A percentile compares a stretch with the other conserved stretches of the same genome.
These are phyloP conservation scores for Pristionchus japonicus DNA, from an alignment of 2,888 invertebrate species.

Conservation along the genomic window DNA sequence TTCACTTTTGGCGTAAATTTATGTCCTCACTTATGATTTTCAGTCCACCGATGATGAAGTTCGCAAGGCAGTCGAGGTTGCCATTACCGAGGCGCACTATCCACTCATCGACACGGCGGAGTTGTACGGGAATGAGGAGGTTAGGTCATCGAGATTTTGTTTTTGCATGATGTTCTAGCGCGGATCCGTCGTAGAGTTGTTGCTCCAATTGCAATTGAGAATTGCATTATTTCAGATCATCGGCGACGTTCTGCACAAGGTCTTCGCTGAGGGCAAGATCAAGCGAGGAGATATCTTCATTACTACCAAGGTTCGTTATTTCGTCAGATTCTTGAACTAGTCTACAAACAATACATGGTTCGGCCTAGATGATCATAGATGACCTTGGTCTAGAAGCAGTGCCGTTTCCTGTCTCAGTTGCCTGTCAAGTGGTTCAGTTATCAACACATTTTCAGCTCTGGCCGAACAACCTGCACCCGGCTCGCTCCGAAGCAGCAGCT, in stretches of 20 bases:
- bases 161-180: too few species aligned
- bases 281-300: slow-evolving; percentile 87
- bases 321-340: too few species aligned
- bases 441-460: slow-evolving; percentile 49
- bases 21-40: too few species aligned
- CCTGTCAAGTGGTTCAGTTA: too few species aligned
- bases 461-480: slow-evolving; percentile 48
- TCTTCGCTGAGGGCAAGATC: slow-evolving; percentile 82
- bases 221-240: slow-evolving; percentile 75
- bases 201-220: too few species aligned
- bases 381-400: too few species aligned
- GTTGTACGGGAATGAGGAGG: slow-evolving; percentile 85
- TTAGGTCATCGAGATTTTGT: background rate
- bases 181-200: too few species aligned
- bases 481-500: slow-evolving; percentile 48
- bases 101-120: slow-evolving; percentile 88
- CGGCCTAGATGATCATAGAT: too few species aligned
- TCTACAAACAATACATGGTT: too few species aligned
- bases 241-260: slow-evolving; percentile 84
- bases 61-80: slow-evolving; percentile 74
- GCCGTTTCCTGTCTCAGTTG: too few species aligned
- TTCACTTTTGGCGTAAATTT: too few species aligned
- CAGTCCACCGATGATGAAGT: slow-evolving; percentile 27
- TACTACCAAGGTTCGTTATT: slow-evolving; percentile 83
- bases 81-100: slow-evolving; percentile 85